Evolutionary conservation across 2,113 vertebrate species (phyloP).

Genomic region (Seriola dumerili): DNA sequence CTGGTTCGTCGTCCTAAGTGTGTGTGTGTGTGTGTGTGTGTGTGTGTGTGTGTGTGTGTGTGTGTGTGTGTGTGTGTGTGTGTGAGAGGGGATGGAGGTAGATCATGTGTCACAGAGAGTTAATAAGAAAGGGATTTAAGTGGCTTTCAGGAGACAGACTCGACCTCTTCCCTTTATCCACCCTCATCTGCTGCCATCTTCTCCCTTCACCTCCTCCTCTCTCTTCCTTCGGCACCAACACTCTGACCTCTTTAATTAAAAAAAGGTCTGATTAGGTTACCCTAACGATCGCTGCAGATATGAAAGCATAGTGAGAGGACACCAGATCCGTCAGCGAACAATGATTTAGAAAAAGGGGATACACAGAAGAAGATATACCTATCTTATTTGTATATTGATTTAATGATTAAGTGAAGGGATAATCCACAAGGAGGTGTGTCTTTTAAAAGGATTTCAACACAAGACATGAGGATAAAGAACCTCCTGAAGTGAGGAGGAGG

Average conservation of each 20-base stretch:
- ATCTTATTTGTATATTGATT: slow-evolving; percentile 52
- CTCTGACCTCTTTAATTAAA: slow-evolving; percentile 70
- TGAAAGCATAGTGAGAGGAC: slow-evolving; percentile 28
- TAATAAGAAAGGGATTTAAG: slow-evolving; percentile 83
- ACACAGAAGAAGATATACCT: neutral
- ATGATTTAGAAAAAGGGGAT: neutral
- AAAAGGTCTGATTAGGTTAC: slow-evolving; percentile 65
- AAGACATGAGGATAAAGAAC: neutral
- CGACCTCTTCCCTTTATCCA: slow-evolving; percentile 36
- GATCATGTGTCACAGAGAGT: slow-evolving; percentile 71
- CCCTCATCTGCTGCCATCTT: slow-evolving; percentile 18
- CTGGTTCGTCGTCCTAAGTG: neutral
- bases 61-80: slow-evolving; percentile 7
- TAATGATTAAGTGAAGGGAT: slow-evolving; percentile 38
- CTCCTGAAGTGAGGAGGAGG: neutral
- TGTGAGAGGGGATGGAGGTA: slow-evolving; percentile 4
- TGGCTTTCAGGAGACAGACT: slow-evolving; percentile 55
- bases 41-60: slow-evolving; percentile 8
- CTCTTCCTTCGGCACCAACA: slow-evolving; percentile 21
- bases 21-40: slow-evolving; percentile 9
- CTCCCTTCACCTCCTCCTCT: slow-evolving; percentile 13
- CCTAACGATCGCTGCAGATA: slow-evolving; percentile 41
- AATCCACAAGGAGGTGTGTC: slow-evolving; percentile 20
- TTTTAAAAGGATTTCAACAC: slow-evolving; percentile 15
- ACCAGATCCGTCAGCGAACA: slow-evolving; percentile 19